Percentiles rank a stretch among this genome's conserved stretches.
These are phyloP conservation scores for Engystomops pustulosus DNA, from an alignment of 2,113 vertebrate species.

Conservation along the genomic window DNA sequence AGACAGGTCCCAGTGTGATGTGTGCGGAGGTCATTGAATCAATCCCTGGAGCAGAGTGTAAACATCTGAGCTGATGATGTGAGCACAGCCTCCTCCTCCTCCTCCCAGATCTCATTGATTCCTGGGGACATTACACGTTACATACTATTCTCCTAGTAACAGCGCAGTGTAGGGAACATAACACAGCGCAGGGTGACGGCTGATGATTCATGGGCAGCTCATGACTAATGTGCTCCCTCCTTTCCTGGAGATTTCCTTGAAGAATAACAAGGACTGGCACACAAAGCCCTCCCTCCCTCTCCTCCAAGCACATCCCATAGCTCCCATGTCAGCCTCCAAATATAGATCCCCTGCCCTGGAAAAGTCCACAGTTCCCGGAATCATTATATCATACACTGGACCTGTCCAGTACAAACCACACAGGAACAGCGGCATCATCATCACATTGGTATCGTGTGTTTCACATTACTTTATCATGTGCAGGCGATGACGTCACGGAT, in stretches of 20 bases:
- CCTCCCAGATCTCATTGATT: neutral
- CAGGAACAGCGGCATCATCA: too few species aligned
- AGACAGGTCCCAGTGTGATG: neutral
- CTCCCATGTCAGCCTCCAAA: slow-evolving; percentile 52
- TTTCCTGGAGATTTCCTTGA: slow-evolving; percentile 8
- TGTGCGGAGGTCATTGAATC: too few species aligned
- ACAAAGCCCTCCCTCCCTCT: neutral
- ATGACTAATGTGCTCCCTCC: neutral
- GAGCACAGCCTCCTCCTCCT: slow-evolving; percentile 38
- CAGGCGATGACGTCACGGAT: neutral
- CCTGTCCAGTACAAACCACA: neutral
- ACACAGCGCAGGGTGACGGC: neutral
- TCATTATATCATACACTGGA: neutral
- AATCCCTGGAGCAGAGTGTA: neutral
- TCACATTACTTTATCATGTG: neutral
- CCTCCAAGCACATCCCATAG: slow-evolving; percentile 24
- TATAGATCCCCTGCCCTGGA: slow-evolving; percentile 40
- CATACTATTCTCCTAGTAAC: slow-evolving; percentile 36
- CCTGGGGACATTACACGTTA: neutral
- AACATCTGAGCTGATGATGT: slow-evolving; percentile 27
- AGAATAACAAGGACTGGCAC: slow-evolving; percentile 38
- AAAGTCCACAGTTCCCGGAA: neutral
- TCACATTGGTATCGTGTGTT: neutral
- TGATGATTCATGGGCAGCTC: slow-evolving; percentile 38
- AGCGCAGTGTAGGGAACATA: neutral